Evolutionary conservation across 2,888 invertebrate species (phyloP).

Genomic region (Bibio marci): DNA sequence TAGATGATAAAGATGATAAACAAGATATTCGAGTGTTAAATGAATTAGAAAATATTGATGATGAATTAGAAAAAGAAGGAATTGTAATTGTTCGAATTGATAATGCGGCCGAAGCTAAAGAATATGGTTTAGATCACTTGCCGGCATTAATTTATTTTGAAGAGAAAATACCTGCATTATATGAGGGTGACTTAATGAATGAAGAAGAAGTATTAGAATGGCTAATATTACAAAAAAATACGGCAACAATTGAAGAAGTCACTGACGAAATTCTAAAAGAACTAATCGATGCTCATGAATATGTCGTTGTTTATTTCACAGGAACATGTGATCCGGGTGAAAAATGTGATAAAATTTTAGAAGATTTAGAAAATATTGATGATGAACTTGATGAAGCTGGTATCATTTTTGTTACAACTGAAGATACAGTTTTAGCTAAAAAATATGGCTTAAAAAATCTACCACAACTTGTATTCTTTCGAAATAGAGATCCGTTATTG

Average conservation of each 20-base stretch:
- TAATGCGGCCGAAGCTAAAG: slow-evolving; percentile 77
- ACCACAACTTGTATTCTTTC: slow-evolving; percentile 76
- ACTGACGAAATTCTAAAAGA: slow-evolving; percentile 77
- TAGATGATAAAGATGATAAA: slow-evolving; percentile 79
- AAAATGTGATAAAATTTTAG: slow-evolving; percentile 67
- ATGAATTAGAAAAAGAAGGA: slow-evolving; percentile 75
- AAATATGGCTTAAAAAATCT: slow-evolving; percentile 70
- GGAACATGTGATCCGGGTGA: slow-evolving; percentile 78
- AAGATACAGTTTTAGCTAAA: slow-evolving; percentile 63
- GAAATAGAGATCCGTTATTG: slow-evolving; percentile 75
- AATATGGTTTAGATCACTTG: slow-evolving; percentile 77
- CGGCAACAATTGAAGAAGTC: slow-evolving; percentile 88
- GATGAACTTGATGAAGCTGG: slow-evolving; percentile 86
- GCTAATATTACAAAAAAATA: slow-evolving; percentile 66
- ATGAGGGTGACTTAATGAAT: slow-evolving; percentile 81
- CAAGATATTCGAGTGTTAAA: slow-evolving; percentile 75
- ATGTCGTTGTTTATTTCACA: slow-evolving; percentile 87
- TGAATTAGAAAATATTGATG: slow-evolving; percentile 83
- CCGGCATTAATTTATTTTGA: slow-evolving; percentile 72
- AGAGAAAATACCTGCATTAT: slow-evolving; percentile 77
- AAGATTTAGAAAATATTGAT: slow-evolving; percentile 79
- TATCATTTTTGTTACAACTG: slow-evolving; percentile 85
- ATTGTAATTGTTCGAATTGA: slow-evolving; percentile 82
- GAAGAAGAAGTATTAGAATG: slow-evolving; percentile 84
- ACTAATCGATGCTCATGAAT: slow-evolving; percentile 78